Base-by-base conservation (phyloP, 1,140 invertebrate species). In the Copidosoma floridanum region DNA sequence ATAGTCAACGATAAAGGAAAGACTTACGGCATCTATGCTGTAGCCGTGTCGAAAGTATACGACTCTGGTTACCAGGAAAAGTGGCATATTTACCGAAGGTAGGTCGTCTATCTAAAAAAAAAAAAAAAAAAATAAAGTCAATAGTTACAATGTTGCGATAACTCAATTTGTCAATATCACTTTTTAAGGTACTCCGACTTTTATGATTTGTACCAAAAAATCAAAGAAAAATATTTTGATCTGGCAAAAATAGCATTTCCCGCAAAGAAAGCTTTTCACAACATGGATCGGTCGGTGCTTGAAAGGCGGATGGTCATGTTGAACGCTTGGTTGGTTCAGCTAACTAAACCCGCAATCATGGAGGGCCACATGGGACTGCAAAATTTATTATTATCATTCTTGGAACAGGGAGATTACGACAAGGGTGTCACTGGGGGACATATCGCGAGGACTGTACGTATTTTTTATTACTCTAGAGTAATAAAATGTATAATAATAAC, bases 261-360 rank as follows among this genome's bases (percentile, higher is more conserved):
- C 12, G 91, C 89, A 0, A 98, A 98, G 77, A 95, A 95, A 71
- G 89, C 94, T 16, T 93, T 97, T 71, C 94, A 96, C 66, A 97
- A 97, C 74, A 92, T 93, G 74, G 94, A 93, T 55, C 81, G 92
- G 44, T 82, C 87, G 7, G 94, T 97, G 40, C 74, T 98, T 40
- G 94, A 97, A 73, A 89, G 87, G 68, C 82, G 95, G 27, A 94
- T 92, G 83, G 83, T 87, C 56, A 89, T 92, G 81, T 76, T 97
- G 5, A 94, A 95, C 72, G 84, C 83, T 29, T 97, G 95, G 81
- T 79, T 97, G 54, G 83, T 88, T 66, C 88, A 84, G 64, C 67
- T 93, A 20, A 84, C 88, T 16, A 84, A 85, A 62, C 82, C 85
- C 40, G 75, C 82, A 18, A 75, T 88, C 20, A 78, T 90, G 37